Percentiles rank a stretch among this genome's conserved stretches.
These are phyloP conservation scores for Corvus moneduloides DNA, from an alignment of 2,113 vertebrate genomes.

Conservation along the genomic window DNA sequence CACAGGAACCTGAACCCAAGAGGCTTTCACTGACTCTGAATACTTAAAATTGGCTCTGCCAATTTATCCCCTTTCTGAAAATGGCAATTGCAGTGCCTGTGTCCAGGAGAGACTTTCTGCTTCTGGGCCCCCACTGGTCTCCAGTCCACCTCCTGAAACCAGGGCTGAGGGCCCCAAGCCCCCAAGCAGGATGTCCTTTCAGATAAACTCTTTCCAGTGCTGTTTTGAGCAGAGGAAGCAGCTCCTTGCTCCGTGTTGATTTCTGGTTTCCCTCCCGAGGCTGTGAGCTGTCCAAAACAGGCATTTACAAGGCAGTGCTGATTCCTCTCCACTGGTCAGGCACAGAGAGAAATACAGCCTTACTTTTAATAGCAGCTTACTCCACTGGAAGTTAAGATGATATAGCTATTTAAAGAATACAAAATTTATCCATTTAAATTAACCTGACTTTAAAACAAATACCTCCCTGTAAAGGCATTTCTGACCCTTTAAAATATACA, in stretches of 20 bases:
- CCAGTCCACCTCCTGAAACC: not conserved
- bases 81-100: not conserved
- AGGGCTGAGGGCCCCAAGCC: not conserved
- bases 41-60: not conserved
- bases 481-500: not conserved
- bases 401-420: not conserved
- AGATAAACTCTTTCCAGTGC: not conserved
- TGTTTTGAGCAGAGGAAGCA: not conserved
- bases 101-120: not conserved
- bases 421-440: not conserved
- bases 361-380: not conserved
- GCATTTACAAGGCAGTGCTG: not conserved
- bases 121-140: not conserved
- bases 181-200: not conserved
- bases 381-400: not conserved
- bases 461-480: not conserved
- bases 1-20: not conserved
- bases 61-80: not conserved
- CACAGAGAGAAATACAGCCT: not conserved
- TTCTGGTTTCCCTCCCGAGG: not conserved
- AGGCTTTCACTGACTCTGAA: not conserved
- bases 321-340: not conserved
- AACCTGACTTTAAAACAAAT: not conserved
- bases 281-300: not conserved
- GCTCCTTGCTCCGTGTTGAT: not conserved